Evolutionary conservation across 2,797 vertebrate species (phyloP).

Genomic region (Antrozous pallidus): DNA sequence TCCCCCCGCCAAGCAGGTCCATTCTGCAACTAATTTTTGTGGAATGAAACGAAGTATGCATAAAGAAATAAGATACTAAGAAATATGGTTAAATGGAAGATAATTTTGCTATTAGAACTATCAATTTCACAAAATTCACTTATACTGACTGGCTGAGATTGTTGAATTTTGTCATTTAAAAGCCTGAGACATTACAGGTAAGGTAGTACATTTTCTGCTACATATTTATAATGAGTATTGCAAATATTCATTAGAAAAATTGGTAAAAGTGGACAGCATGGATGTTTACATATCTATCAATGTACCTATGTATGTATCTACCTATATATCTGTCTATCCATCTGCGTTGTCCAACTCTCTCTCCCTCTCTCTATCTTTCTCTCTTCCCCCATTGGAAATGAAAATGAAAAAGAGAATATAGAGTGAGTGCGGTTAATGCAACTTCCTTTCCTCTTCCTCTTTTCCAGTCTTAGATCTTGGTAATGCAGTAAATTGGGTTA

Average conservation of each 20-base stretch:
- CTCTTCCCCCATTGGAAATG: not conserved
- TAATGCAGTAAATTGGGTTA: not conserved
- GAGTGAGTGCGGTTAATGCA: accelerated
- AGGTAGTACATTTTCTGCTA: not conserved
- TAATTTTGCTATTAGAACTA: not conserved
- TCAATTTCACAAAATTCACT: not conserved
- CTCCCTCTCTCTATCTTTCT: not conserved
- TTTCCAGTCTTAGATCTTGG: not conserved
- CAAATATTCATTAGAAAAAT: not conserved
- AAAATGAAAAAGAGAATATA: not conserved
- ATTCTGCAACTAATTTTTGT: not conserved
- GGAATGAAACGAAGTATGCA: not conserved
- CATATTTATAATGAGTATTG: not conserved
- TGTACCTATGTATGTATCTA: not conserved
- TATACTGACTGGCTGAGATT: not conserved
- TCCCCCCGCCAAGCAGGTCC: not conserved
- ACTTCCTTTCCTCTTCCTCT: not conserved
- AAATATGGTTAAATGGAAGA: not conserved
- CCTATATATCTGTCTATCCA: not conserved
- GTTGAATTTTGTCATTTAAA: not conserved
- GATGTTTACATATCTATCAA: not conserved
- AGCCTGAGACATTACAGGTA: not conserved
- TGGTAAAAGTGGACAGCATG: not conserved
- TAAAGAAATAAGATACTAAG: not conserved
- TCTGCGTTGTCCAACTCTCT: not conserved